A percentile compares a stretch with the other conserved stretches of the same genome.
These are phyloP conservation scores for Synergus gifuensis DNA, from an alignment of 2,888 invertebrate genomes.

Conservation along the genomic window DNA sequence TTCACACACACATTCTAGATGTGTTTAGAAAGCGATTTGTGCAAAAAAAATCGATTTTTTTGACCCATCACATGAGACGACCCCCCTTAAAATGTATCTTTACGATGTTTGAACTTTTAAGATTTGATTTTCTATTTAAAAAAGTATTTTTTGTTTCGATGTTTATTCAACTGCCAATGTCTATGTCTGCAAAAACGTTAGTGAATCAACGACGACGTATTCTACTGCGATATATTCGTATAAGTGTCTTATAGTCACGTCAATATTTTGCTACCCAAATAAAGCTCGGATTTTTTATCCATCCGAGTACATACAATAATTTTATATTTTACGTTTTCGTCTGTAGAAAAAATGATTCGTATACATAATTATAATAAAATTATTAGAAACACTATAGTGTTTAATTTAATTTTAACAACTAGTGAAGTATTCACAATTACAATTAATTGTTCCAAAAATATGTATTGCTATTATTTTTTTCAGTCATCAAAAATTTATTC, in stretches of 20 bases:
- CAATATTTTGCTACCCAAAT: conserved; percentile 28
- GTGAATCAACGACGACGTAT: not conserved
- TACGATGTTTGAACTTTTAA: not conserved
- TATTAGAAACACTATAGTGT: not conserved
- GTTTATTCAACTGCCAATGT: not conserved
- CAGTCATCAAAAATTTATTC: conserved; percentile 13
- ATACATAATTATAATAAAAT: not conserved
- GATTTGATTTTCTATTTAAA: not conserved
- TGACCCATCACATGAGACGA: too few relatives aligned
- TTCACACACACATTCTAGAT: too few relatives aligned
- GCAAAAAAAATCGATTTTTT: too few relatives aligned
- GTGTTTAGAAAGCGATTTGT: too few relatives aligned
- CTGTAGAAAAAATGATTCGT: not conserved
- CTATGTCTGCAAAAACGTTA: not conserved
- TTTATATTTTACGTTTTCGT: conserved; percentile 7
- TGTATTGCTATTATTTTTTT: conserved; percentile 22
- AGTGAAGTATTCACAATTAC: conserved; percentile 8
- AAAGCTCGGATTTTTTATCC: conserved; percentile 11
- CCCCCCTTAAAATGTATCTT: not conserved
- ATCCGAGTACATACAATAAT: not conserved
- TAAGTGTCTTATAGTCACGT: conserved; percentile 24
- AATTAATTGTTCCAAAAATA: not conserved
- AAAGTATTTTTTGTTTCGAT: not conserved
- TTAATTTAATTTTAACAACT: conserved; percentile 3
- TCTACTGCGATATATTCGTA: conserved; percentile 21